Percentiles rank a stretch among this genome's conserved stretches.
Evolutionary conservation across 2,113 vertebrate species (phyloP).

Genomic region (Passer montanus): DNA sequence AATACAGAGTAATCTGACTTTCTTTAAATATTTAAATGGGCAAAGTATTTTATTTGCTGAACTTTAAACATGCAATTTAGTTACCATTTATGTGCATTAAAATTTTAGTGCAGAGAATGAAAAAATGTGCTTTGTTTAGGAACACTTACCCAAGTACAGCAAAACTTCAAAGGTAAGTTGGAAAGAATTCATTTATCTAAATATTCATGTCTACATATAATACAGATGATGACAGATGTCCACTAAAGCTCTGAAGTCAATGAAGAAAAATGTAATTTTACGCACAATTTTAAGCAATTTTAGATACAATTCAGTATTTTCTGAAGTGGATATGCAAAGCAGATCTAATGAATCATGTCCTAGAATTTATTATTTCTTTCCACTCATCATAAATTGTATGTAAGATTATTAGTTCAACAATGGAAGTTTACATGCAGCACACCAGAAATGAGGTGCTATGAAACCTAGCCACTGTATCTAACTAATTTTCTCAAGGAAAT

Average conservation of each 20-base stretch:
- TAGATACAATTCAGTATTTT: not conserved
- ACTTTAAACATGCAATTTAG: not conserved
- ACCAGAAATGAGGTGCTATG: not conserved
- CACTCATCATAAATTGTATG: not conserved
- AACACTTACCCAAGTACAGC: not conserved
- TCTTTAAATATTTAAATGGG: not conserved
- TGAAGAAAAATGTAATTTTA: not conserved
- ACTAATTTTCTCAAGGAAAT: not conserved
- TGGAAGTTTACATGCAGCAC: not conserved
- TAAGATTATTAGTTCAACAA: not conserved
- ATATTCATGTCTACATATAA: not conserved
- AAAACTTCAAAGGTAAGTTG: not conserved
- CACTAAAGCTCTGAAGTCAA: not conserved
- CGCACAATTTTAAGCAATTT: not conserved
- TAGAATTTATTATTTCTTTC: not conserved
- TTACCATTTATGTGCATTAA: not conserved
- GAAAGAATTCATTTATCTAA: not conserved
- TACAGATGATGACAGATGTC: not conserved
- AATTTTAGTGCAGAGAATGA: not conserved
- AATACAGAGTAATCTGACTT: not conserved
- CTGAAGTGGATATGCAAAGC: not conserved
- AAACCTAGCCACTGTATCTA: not conserved
- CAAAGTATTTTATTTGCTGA: not conserved
- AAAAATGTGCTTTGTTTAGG: not conserved
- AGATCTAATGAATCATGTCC: not conserved